Conservation (phyloP, 2,113 vertebrate species). For the Delphinus delphis region DNA sequence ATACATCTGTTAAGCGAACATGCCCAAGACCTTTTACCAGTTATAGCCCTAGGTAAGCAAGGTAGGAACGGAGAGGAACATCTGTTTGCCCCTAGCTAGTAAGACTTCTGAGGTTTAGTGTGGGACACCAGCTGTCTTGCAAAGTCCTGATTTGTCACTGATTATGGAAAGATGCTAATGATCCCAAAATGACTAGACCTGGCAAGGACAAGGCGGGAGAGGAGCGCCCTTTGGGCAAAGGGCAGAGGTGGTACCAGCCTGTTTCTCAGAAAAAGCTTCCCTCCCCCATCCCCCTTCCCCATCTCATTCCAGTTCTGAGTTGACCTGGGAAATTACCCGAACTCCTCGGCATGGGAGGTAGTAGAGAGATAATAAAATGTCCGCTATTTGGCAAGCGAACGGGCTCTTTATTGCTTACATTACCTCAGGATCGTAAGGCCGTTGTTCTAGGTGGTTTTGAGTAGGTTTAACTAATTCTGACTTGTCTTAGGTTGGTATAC, state of each 20-base stretch:
- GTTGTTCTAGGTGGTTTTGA: background rate
- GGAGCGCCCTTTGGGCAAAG: background rate
- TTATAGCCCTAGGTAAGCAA: background rate
- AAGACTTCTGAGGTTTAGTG: background rate
- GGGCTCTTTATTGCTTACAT: background rate
- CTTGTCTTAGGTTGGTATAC: background rate
- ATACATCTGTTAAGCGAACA: conserved; percentile 46
- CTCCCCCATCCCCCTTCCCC: background rate
- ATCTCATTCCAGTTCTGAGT: background rate
- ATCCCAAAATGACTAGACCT: background rate
- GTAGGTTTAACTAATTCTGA: background rate
- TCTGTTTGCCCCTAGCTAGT: conserved; percentile 47
- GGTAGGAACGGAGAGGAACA: background rate
- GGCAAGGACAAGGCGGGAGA: background rate
- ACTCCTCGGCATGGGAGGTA: rapidly evolving
- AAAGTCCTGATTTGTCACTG: background rate
- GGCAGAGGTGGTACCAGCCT: background rate
- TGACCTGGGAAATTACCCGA: background rate
- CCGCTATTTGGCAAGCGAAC: background rate
- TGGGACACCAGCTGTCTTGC: background rate
- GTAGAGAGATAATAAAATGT: background rate
- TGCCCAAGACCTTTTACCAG: background rate
- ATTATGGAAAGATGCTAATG: background rate
- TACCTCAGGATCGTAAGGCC: background rate
- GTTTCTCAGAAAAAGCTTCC: background rate